Percentiles rank a stretch among this genome's conserved stretches.
These are phyloP conservation scores for Eupeodes latifasciatus DNA, from an alignment of 2,888 invertebrate genomes.

Conservation along the genomic window DNA sequence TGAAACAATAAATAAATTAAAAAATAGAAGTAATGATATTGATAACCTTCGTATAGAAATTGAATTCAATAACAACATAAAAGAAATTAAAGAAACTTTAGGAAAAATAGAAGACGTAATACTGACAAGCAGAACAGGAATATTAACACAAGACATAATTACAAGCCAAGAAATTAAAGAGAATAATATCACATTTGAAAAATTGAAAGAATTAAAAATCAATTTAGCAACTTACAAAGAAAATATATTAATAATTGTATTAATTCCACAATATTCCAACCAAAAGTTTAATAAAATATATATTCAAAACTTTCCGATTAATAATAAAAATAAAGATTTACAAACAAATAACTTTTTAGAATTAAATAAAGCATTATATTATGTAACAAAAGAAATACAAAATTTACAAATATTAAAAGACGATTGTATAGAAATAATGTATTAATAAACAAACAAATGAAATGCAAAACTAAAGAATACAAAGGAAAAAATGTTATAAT, in stretches of 20 bases:
- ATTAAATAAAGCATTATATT: no score
- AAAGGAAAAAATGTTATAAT: no score
- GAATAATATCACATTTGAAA: no score
- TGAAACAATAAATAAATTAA: constrained; percentile 26
- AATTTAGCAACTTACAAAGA: constrained; percentile 11
- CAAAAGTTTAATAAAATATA: constrained; percentile 24
- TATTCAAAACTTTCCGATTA: constrained; percentile 12
- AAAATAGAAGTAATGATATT: constrained; percentile 16
- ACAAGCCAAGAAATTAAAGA: no score
- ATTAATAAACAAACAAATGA: no score
- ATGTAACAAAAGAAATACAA: no score
- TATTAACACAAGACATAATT: background rate
- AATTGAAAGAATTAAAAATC: constrained; percentile 15
- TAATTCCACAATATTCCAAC: constrained; percentile 20
- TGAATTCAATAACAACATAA: constrained; percentile 24
- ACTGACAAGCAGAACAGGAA: constrained; percentile 14
- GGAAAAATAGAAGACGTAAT: constrained; percentile 15
- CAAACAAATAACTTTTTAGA: no score
- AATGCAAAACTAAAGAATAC: no score
- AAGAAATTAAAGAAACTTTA: constrained; percentile 19
- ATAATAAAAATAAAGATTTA: constrained; percentile 4
- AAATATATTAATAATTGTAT: constrained; percentile 1
- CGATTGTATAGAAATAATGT: no score
- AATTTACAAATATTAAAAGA: no score
- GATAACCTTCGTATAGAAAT: constrained; percentile 17